These are phyloP conservation scores for Oligia fasciuncula DNA, from an alignment of 2,888 invertebrate species.

Conservation along the genomic window DNA sequence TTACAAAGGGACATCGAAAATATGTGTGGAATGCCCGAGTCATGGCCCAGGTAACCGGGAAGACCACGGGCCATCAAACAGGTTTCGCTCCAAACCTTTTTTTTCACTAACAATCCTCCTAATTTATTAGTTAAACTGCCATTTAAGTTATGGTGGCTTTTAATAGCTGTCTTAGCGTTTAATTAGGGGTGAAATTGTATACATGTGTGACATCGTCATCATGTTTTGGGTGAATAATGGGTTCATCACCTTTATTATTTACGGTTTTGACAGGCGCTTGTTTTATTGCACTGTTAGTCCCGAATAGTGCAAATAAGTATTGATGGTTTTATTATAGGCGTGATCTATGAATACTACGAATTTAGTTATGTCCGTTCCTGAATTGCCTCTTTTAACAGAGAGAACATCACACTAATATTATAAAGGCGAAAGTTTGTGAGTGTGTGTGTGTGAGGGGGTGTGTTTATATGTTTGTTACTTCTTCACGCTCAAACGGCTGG, in stretches of 20 bases:
- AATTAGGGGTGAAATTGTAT: conserved; percentile 57
- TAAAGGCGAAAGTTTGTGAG: too few relatives aligned
- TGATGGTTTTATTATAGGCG: background rate
- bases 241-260: conserved; percentile 22
- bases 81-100: conserved; percentile 63
- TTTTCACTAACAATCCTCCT: conserved; percentile 47
- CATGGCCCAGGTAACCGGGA: conserved; percentile 71
- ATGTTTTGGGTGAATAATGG: conserved; percentile 31
- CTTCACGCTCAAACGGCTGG: too few relatives aligned
- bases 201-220: conserved; percentile 47
- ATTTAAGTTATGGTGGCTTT: conserved; percentile 63
- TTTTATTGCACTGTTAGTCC: conserved; percentile 1
- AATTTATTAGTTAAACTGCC: conserved; percentile 62
- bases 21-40: conserved; percentile 71
- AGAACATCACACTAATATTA: too few relatives aligned
- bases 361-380: background rate
- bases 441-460: too few relatives aligned
- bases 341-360: background rate
- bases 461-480: too few relatives aligned
- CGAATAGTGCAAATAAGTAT: conserved; percentile 1
- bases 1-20: conserved; percentile 60
- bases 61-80: conserved; percentile 57
- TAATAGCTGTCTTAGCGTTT: conserved; percentile 59
- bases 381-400: background rate
- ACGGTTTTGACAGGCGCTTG: conserved; percentile 9